A percentile compares a stretch with the other conserved stretches of the same genome.
These are phyloP conservation scores for Kryptolebias marmoratus DNA, from an alignment of 2,113 vertebrate species.

Conservation along the genomic window DNA sequence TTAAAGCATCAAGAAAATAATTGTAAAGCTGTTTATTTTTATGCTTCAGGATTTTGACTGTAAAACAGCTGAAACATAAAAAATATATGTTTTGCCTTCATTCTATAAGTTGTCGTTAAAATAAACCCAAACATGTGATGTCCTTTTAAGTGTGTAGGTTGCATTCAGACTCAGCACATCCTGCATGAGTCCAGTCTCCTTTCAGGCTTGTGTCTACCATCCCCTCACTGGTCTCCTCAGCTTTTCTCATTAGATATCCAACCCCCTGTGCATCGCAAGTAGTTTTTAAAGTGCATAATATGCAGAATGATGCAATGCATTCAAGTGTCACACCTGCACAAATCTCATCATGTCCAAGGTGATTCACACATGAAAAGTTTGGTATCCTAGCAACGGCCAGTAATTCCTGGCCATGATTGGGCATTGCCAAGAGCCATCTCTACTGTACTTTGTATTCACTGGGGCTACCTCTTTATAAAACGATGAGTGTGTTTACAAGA, in stretches of 20 bases:
- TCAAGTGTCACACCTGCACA: slow-evolving; percentile 64
- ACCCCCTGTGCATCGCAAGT: slow-evolving; percentile 62
- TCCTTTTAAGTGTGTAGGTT: slow-evolving; percentile 47
- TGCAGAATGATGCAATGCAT: slow-evolving; percentile 59
- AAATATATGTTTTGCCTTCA: slow-evolving; percentile 39
- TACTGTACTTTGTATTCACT: slow-evolving; percentile 38
- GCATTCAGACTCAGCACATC: slow-evolving; percentile 61
- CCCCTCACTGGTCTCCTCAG: slow-evolving; percentile 39
- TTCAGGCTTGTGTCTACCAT: slow-evolving; percentile 52
- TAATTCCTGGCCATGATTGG: slow-evolving; percentile 53
- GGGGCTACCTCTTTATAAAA: slow-evolving; percentile 35
- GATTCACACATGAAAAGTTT: slow-evolving; percentile 63
- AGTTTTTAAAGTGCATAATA: slow-evolving; percentile 69
- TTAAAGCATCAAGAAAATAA: no score
- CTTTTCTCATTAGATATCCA: slow-evolving; percentile 70
- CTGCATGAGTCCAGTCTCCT: slow-evolving; percentile 66
- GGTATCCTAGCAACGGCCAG: slow-evolving; percentile 76
- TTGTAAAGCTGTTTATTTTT: background rate
- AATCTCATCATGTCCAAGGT: slow-evolving; percentile 64
- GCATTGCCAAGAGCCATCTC: slow-evolving; percentile 22
- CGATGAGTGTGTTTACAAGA: slow-evolving; percentile 63
- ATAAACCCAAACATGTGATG: slow-evolving; percentile 53
- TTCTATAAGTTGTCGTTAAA: slow-evolving; percentile 51
- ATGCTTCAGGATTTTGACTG: slow-evolving; percentile 37
- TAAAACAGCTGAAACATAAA: slow-evolving; percentile 44